Percentiles rank a stretch among this genome's conserved stretches.
Evolutionary conservation across 2,113 vertebrate species (phyloP).

Genomic region (Indicator maculatus): DNA sequence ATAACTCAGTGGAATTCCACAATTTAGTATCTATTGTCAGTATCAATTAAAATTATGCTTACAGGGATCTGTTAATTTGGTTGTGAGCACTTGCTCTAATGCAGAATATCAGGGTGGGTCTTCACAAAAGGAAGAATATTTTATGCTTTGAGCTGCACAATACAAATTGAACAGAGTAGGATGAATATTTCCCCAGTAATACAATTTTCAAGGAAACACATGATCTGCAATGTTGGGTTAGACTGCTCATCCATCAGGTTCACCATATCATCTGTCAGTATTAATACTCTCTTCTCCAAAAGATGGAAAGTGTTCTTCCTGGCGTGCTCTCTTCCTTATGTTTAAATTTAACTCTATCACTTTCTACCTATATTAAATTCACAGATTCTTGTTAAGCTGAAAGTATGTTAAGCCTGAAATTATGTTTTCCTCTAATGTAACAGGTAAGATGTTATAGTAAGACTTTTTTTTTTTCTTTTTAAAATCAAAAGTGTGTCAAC

Average conservation of each 20-base stretch:
- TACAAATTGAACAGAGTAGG: background rate
- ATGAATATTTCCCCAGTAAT: background rate
- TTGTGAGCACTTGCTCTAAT: background rate
- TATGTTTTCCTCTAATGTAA: background rate
- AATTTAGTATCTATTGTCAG: background rate
- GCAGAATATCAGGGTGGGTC: background rate
- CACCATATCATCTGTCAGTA: background rate
- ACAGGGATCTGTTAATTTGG: background rate
- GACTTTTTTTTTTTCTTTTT: background rate
- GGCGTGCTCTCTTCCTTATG: background rate
- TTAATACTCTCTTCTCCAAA: background rate
- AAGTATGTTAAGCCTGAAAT: background rate
- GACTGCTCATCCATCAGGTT: background rate
- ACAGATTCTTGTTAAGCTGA: background rate
- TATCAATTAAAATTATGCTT: slow-evolving; percentile 9
- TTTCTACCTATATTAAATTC: background rate
- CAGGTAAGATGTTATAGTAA: background rate
- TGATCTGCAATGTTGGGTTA: background rate
- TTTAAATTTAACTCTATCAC: background rate
- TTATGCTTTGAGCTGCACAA: slow-evolving; percentile 1
- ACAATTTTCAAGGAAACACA: background rate
- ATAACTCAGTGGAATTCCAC: background rate
- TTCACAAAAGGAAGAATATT: background rate
- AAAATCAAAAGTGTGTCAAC: background rate
- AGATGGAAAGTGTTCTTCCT: background rate